phyloP scores from a whole-genome alignment of 1,140 invertebrate species.

The Zaprionus inermis region DNA sequence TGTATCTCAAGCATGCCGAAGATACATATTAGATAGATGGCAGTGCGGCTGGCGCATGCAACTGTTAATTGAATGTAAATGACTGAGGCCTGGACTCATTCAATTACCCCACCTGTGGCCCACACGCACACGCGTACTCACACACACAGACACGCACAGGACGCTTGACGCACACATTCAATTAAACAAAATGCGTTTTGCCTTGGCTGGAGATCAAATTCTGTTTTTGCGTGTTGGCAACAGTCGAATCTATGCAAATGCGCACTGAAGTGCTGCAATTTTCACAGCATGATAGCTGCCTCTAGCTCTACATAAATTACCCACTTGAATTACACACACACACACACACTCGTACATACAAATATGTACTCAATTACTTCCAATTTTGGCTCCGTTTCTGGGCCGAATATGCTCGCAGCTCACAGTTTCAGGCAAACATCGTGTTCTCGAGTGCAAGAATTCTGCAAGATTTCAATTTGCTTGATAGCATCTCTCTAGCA shows the following conservation, averaged over 20 bases:
- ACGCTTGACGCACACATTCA: constrained; percentile 21
- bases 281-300: constrained; percentile 33
- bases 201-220: constrained; percentile 32
- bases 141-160: constrained; percentile 13
- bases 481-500: constrained; percentile 56
- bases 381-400: constrained; percentile 17
- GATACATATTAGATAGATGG: constrained; percentile 34
- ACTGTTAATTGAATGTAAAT: constrained; percentile 81
- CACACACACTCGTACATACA: background rate
- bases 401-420: constrained; percentile 27
- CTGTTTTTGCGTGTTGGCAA: constrained; percentile 36
- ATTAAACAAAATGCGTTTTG: constrained; percentile 50
- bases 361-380: background rate
- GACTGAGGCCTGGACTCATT: constrained; percentile 61
- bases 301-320: constrained; percentile 44
- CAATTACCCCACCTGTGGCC: constrained; percentile 71
- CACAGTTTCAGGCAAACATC: constrained; percentile 59
- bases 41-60: constrained; percentile 49
- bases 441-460: constrained; percentile 50
- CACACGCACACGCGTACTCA: constrained; percentile 3
- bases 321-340: constrained; percentile 31
- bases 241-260: constrained; percentile 49
- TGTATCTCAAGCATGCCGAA: constrained; percentile 43
- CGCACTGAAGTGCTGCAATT: constrained; percentile 39
- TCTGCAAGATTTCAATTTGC: constrained; percentile 78